A percentile compares a stretch with the other conserved stretches of the same genome.
Conservation (phyloP, 1,140 invertebrate genomes). For the Atta colombica region DNA sequence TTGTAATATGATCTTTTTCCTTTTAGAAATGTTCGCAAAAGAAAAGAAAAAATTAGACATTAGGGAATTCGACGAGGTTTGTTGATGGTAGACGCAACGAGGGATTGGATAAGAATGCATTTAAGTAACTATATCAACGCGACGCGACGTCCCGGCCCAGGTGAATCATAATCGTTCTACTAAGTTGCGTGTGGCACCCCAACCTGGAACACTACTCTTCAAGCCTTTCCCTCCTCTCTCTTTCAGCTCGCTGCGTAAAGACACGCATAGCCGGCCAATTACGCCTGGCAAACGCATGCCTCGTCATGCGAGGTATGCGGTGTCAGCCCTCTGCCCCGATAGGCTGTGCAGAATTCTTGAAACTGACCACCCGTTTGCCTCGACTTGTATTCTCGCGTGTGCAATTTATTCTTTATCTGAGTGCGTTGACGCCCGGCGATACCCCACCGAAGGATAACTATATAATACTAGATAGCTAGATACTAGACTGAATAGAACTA, state of each 20-base stretch:
- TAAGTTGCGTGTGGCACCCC: conserved; percentile 74
- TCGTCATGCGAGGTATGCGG: conserved; percentile 77
- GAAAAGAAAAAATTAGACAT: neutral
- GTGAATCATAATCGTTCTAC: conserved; percentile 75
- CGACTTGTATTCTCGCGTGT: conserved; percentile 16
- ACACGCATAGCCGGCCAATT: conserved; percentile 76
- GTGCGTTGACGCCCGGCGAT: neutral
- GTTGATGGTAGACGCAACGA: neutral
- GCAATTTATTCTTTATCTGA: conserved; percentile 26
- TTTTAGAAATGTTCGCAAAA: neutral
- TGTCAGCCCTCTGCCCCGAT: conserved; percentile 55
- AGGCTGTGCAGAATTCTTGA: conserved; percentile 67
- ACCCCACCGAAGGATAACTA: neutral
- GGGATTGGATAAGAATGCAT: conserved; percentile 37
- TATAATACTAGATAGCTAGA: neutral
- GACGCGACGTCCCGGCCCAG: conserved; percentile 63
- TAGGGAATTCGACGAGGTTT: neutral
- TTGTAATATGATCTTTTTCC: neutral
- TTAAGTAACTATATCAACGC: conserved; percentile 72
- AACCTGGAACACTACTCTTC: conserved; percentile 24
- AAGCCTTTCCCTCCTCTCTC: conserved; percentile 12
- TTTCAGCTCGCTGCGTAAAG: conserved; percentile 71
- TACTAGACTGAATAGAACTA: conserved; percentile 12
- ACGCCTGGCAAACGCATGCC: conserved; percentile 74
- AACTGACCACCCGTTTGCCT: conserved; percentile 24